These are phyloP conservation scores for Scleropages formosus DNA, from an alignment of 2,797 vertebrate genomes.

Conservation along the genomic window DNA sequence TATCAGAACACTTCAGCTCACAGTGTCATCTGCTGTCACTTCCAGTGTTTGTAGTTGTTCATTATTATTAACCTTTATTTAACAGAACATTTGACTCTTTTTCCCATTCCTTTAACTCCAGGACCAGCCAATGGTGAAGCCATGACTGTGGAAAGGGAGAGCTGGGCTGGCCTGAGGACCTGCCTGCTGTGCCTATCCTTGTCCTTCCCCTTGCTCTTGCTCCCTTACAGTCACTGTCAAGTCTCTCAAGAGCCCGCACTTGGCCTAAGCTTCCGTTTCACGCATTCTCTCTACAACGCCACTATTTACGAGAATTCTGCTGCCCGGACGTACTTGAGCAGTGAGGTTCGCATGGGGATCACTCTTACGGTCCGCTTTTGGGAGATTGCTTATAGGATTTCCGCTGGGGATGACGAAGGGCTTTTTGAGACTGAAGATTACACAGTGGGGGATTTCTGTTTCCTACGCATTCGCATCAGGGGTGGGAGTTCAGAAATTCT, in stretches of 20 bases:
- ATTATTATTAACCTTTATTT: too few relatives aligned
- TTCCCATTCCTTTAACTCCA: slow-evolving; percentile 53
- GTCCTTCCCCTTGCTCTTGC: slow-evolving; percentile 62
- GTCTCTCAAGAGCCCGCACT: slow-evolving; percentile 49
- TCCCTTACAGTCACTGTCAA: slow-evolving; percentile 51
- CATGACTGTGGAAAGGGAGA: slow-evolving; percentile 80
- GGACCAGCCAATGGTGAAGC: slow-evolving; percentile 81
- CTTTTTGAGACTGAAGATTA: slow-evolving; percentile 91
- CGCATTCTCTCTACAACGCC: slow-evolving; percentile 80
- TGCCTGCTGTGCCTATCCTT: slow-evolving; percentile 64
- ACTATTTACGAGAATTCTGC: slow-evolving; percentile 92
- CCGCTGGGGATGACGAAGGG: slow-evolving; percentile 83
- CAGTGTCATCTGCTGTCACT: too few relatives aligned
- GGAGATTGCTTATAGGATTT: slow-evolving; percentile 84
- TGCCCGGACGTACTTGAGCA: slow-evolving; percentile 81
- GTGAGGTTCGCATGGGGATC: slow-evolving; percentile 88
- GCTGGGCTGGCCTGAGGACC: slow-evolving; percentile 72
- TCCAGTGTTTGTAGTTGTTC: too few relatives aligned
- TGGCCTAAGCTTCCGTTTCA: slow-evolving; percentile 74
- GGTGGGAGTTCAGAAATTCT: slow-evolving; percentile 84
- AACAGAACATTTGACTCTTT: not conserved
- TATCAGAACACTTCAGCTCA: too few relatives aligned
- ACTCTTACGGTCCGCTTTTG: slow-evolving; percentile 68
- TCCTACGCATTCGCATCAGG: slow-evolving; percentile 88
- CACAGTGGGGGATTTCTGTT: slow-evolving; percentile 90